Evolutionary conservation across 2,113 vertebrate species (phyloP).

Genomic region (Oryzias woworae): DNA sequence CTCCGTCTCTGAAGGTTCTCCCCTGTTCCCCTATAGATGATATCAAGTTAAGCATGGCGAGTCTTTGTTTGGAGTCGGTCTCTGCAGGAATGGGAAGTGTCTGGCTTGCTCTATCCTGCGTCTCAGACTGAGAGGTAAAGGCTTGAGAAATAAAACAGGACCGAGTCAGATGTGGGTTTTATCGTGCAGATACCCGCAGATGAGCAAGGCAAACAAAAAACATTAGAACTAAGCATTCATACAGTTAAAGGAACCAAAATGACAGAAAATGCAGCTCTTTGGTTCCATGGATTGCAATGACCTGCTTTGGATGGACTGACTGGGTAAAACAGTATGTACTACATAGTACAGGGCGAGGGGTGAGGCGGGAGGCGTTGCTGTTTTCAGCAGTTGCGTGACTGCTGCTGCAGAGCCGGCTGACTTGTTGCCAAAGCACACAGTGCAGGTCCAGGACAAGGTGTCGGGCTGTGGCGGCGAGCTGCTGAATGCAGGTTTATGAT

Average conservation of each 20-base stretch:
- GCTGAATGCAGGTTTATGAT: conserved; percentile 31
- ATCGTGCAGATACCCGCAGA: conserved; percentile 46
- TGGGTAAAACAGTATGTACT: background rate
- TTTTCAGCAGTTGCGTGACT: conserved; percentile 40
- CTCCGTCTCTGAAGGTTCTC: background rate
- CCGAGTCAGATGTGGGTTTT: conserved; percentile 58
- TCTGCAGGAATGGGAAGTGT: conserved; percentile 55
- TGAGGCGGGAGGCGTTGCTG: background rate
- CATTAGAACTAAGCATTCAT: conserved; percentile 9
- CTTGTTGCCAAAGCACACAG: conserved; percentile 53
- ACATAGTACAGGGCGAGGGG: background rate
- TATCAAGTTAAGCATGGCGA: conserved; percentile 24
- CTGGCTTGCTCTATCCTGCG: conserved; percentile 25
- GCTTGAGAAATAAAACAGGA: conserved; percentile 22
- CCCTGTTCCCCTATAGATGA: conserved; percentile 9
- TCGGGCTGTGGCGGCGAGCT: conserved; percentile 6
- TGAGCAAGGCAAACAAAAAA: conserved; percentile 30
- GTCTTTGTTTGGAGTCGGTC: conserved; percentile 49
- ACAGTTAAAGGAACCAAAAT: background rate
- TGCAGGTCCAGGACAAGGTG: conserved; percentile 10
- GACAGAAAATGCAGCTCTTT: background rate
- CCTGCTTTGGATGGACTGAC: too few relatives aligned
- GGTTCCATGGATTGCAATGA: background rate
- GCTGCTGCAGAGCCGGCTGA: conserved; percentile 33
- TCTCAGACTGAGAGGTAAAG: conserved; percentile 20